These are phyloP conservation scores for Actinia equina DNA, from an alignment of 64 coral and sea anemone genomes.

Conservation along the genomic window DNA sequence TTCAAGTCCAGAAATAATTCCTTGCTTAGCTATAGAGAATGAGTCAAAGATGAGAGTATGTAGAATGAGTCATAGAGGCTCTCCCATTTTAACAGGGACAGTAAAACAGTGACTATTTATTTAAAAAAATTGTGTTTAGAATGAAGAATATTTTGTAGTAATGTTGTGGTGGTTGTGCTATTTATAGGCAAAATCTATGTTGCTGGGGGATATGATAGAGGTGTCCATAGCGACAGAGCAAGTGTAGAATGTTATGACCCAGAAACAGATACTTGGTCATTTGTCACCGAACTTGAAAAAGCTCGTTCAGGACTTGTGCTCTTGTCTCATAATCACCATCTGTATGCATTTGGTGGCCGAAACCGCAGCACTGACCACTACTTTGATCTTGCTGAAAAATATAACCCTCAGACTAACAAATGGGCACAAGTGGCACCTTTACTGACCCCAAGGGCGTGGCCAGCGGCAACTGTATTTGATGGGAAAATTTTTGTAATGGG, in stretches of 20 bases:
- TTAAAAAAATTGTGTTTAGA: no score
- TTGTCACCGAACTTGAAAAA: slow-evolving; percentile 98
- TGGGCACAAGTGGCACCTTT: slow-evolving; percentile 91
- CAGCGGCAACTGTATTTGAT: slow-evolving; percentile 87
- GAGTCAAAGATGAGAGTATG: no score
- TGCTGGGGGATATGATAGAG: slow-evolving; percentile 94
- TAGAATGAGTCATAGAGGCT: no score
- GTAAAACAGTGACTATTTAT: no score
- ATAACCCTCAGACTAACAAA: slow-evolving; percentile 75
- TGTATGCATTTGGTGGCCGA: slow-evolving; percentile 93
- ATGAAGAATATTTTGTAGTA: no score
- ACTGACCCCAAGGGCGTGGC: slow-evolving; percentile 87
- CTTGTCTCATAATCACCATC: slow-evolving; percentile 55
- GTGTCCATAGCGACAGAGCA: slow-evolving; percentile 89
- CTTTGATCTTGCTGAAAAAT: slow-evolving; percentile 93
- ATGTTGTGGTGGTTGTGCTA: no score
- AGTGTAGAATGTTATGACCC: slow-evolving; percentile 98
- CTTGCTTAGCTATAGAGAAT: no score
- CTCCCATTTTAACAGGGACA: no score
- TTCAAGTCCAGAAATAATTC: no score
- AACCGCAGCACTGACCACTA: slow-evolving; percentile 98
- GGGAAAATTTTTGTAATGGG: slow-evolving; percentile 94
- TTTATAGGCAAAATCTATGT: slow-evolving; percentile 81
- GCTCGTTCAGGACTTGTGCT: slow-evolving; percentile 83
- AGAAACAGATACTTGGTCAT: slow-evolving; percentile 91